phyloP scores from a whole-genome alignment of 2,888 invertebrate genomes.

The Caenorhabditis sp. region DNA sequence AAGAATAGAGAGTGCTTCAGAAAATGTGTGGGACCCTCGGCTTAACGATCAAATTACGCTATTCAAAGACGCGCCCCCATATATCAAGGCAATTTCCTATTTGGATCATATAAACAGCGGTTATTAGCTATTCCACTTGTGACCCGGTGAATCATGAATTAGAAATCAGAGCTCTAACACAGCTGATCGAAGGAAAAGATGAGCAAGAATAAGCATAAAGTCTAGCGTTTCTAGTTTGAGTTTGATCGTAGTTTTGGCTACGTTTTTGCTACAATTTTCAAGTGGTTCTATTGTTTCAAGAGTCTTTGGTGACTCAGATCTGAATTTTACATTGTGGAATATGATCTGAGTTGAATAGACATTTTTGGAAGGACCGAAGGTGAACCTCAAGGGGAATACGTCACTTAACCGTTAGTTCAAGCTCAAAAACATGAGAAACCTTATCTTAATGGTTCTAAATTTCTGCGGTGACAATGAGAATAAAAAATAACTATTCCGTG shows the following conservation, averaged over 20 bases:
- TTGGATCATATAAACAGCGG: slow-evolving; percentile 52
- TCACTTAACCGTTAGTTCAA: too few relatives aligned
- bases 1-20: slow-evolving; percentile 15
- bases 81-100: slow-evolving; percentile 61
- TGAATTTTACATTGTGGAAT: background rate
- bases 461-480: too few relatives aligned
- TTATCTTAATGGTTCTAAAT: background rate
- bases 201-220: slow-evolving; percentile 15
- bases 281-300: slow-evolving; percentile 5
- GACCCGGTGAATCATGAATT: slow-evolving; percentile 47
- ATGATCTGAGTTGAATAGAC: too few relatives aligned
- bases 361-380: background rate
- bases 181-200: slow-evolving; percentile 34
- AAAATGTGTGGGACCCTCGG: slow-evolving; percentile 43
- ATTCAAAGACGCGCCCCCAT: slow-evolving; percentile 59
- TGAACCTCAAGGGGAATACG: too few relatives aligned
- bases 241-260: background rate
- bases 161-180: slow-evolving; percentile 46
- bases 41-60: slow-evolving; percentile 53
- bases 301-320: background rate
- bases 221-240: background rate
- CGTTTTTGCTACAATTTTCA: background rate
- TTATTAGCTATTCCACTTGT: slow-evolving; percentile 54
- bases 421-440: background rate
- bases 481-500: too few relatives aligned